Conservation (phyloP, 1,140 invertebrate species). For the Drepana arcuata region DNA sequence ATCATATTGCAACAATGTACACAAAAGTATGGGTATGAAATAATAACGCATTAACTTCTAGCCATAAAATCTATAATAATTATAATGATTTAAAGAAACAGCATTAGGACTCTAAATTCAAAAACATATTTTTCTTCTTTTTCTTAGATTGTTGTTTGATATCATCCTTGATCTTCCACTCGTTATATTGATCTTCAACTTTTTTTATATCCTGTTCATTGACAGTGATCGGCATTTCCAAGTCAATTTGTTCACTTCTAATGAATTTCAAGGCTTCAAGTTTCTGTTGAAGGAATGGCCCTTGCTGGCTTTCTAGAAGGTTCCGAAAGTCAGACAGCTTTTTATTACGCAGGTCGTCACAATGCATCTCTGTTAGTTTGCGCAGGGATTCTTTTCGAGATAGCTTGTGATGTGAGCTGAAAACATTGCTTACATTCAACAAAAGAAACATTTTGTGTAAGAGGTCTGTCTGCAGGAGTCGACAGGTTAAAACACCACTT, state of each 20-base stretch:
- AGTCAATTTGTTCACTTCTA: conserved; percentile 78
- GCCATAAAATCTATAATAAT: too few species aligned
- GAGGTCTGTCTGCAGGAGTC: too few species aligned
- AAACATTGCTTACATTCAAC: conserved; percentile 1
- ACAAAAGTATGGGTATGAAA: too few species aligned
- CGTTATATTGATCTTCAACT: conserved; percentile 70
- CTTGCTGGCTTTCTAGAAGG: conserved; percentile 77
- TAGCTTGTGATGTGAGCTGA: conserved; percentile 68
- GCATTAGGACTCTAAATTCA: conserved; percentile 21
- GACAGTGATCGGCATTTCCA: conserved; percentile 76
- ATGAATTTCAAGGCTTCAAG: conserved; percentile 78
- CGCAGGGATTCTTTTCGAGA: conserved; percentile 78
- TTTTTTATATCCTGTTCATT: conserved; percentile 76
- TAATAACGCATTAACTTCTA: too few species aligned
- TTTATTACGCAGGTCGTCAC: conserved; percentile 75
- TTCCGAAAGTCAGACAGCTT: conserved; percentile 77
- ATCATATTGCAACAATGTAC: too few species aligned
- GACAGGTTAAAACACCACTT: too few species aligned
- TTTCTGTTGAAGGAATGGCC: conserved; percentile 76
- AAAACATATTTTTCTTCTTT: conserved; percentile 40
- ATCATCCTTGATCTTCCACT: conserved; percentile 49
- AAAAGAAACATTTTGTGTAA: conserved; percentile 1
- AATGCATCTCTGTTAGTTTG: conserved; percentile 78
- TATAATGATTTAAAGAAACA: too few species aligned
- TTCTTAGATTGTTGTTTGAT: conserved; percentile 50